Evolutionary conservation across 2,113 vertebrate species (phyloP), one percentile per base, ranked within the genome.

Genomic region (Taxidea taxus): DNA sequence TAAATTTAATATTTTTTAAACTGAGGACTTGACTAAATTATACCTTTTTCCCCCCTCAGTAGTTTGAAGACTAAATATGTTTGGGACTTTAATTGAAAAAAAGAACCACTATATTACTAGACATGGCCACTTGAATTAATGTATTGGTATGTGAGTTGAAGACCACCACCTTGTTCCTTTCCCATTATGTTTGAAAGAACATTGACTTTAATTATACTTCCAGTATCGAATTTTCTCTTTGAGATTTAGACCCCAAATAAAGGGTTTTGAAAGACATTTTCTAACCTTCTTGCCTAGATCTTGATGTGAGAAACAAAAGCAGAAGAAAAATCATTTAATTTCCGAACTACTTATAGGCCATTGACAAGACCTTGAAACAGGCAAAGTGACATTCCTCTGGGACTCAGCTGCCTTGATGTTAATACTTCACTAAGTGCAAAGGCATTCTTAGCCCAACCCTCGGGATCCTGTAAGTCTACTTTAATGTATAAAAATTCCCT

Each of bases 21-120:
- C 25, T 72, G 25, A 97, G 21, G 70, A 47, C 81, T 25, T 20
- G 49, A 95, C 49, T 96, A 96, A 88, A 54, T 95, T 39, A 62
- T 37, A n/a, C n/a, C 47, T 47, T 81, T 77, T 81, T 54, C 21
- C 39, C 83, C 74, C 78, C 51, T 78, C 83, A 74, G 68, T 88
- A 83, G n/a, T 12, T 77, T 81, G n/a, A 91, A 75, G 9, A 91
- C 23, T 42, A 93, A 93, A 49, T 92, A 90, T 58, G 10, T 78
- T 39, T 95, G 70, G 13, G 39, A 66, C 31, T 90, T 93, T 56
- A 85, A 75, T 31, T 85, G 31, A 25, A 34, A 49, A 25, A 54
- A 51, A 21, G 3, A 70, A 49, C 37, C 13, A 29, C 14, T 16
- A 31, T 6, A 34, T 62, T 85, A 18, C 6, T 75, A 18, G 49